Conservation (phyloP, 2,888 invertebrate genomes). For the Dicranocentrus wangi region DNA sequence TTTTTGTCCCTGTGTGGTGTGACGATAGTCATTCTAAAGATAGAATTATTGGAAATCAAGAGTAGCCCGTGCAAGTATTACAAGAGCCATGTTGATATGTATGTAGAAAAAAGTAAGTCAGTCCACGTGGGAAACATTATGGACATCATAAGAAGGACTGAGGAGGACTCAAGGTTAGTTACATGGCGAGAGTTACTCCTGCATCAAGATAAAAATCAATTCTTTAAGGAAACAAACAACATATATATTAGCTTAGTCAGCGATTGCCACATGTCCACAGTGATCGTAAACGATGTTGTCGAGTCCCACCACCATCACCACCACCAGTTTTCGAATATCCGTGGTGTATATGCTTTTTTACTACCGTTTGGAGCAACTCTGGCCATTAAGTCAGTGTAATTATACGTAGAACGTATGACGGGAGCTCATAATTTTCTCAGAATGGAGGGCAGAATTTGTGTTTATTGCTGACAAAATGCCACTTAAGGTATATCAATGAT, state of each 20-base stretch:
- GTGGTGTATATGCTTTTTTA: background rate
- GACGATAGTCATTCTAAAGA: conserved; percentile 5
- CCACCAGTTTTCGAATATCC: background rate
- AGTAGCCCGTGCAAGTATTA: background rate
- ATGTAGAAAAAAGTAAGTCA: background rate
- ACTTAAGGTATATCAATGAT: too few species aligned
- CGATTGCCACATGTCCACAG: background rate
- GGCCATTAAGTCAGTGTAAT: background rate
- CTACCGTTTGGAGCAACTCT: background rate
- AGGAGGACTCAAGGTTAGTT: background rate
- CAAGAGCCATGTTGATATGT: background rate
- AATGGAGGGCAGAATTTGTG: too few species aligned
- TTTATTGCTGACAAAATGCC: too few species aligned
- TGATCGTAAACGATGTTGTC: too few species aligned
- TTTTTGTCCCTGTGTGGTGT: too few species aligned
- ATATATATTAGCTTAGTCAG: background rate
- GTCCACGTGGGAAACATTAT: background rate
- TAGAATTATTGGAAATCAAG: background rate
- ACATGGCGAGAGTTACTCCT: background rate
- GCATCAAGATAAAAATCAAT: background rate
- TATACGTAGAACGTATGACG: background rate
- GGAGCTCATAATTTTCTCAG: background rate
- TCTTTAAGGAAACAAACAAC: background rate
- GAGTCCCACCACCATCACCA: background rate
- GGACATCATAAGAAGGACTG: background rate